Evolutionary conservation across 2,797 vertebrate species (phyloP).

Genomic region (Acestrorhynchus altus): DNA sequence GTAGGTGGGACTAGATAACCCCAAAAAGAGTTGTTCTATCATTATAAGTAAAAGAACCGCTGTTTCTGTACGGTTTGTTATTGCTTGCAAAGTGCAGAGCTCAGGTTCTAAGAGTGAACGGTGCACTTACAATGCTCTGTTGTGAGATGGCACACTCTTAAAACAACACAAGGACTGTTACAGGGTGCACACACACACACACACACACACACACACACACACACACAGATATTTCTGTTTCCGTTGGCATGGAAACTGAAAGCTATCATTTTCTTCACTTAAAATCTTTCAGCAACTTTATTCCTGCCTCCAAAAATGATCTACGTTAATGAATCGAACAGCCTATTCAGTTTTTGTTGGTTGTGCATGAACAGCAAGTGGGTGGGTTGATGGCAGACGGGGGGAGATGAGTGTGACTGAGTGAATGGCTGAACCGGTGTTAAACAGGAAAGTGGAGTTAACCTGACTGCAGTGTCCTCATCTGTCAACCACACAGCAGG

Average conservation of each 20-base stretch:
- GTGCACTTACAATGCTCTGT: not conserved
- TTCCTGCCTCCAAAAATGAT: slow-evolving; percentile 30
- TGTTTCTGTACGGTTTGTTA: too few species aligned
- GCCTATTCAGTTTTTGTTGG: slow-evolving; percentile 23
- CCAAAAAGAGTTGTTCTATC: too few species aligned
- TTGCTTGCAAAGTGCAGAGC: too few species aligned
- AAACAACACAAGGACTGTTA: slow-evolving; percentile 35
- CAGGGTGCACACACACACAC: too few species aligned
- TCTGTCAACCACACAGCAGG: slow-evolving; percentile 1
- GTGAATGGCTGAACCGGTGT: slow-evolving; percentile 26
- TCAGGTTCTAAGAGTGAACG: too few species aligned
- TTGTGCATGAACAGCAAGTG: slow-evolving; percentile 19
- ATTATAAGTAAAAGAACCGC: too few species aligned
- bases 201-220: slow-evolving; percentile 11
- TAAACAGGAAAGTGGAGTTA: slow-evolving; percentile 3
- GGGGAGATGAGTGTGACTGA: not conserved
- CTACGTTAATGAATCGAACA: slow-evolving; percentile 20
- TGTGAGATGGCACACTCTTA: slow-evolving; percentile 29
- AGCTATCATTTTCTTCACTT: slow-evolving; percentile 64
- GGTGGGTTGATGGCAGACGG: slow-evolving; percentile 18
- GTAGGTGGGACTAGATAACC: too few species aligned
- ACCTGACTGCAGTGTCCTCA: slow-evolving; percentile 23
- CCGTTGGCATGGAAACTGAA: slow-evolving; percentile 78
- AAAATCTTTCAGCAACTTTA: slow-evolving; percentile 47
- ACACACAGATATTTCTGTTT: slow-evolving; percentile 73